Conservation (phyloP, 1,140 invertebrate genomes). For the Phthorimaea operculella region DNA sequence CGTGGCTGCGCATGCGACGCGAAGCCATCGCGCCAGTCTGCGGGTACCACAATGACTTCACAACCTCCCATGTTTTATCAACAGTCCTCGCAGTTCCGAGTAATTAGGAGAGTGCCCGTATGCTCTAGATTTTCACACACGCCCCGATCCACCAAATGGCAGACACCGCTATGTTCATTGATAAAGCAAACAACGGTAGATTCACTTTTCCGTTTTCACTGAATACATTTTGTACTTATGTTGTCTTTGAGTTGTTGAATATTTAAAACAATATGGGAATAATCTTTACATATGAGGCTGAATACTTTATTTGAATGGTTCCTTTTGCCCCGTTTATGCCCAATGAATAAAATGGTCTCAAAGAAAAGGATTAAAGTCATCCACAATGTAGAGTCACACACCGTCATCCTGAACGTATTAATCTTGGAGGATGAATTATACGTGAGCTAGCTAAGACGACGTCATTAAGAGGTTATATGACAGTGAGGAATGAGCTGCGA, state of each 20-base stretch:
- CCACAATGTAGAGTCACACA: too few relatives aligned
- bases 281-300: too few relatives aligned
- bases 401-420: background rate
- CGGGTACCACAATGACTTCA: conserved; percentile 19
- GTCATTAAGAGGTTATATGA: conserved; percentile 8
- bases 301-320: too few relatives aligned
- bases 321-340: too few relatives aligned
- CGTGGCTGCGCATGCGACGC: conserved; percentile 23
- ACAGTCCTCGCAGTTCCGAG: conserved; percentile 14
- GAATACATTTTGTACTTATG: too few relatives aligned
- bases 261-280: too few relatives aligned
- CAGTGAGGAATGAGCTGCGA: conserved; percentile 10
- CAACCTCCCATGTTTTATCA: conserved; percentile 12
- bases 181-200: too few relatives aligned
- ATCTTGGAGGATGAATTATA: background rate
- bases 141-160: background rate
- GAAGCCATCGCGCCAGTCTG: conserved; percentile 11
- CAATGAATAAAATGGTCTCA: too few relatives aligned
- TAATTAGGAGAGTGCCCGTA: conserved; percentile 40
- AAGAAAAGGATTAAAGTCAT: too few relatives aligned
- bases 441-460: background rate
- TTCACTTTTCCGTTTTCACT: too few relatives aligned
- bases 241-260: too few relatives aligned
- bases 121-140: conserved; percentile 49
- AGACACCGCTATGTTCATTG: too few relatives aligned